Evolutionary conservation across 2,113 vertebrate species (phyloP), one percentile per base, ranked within the genome.

Genomic region (Mus musculus): DNA sequence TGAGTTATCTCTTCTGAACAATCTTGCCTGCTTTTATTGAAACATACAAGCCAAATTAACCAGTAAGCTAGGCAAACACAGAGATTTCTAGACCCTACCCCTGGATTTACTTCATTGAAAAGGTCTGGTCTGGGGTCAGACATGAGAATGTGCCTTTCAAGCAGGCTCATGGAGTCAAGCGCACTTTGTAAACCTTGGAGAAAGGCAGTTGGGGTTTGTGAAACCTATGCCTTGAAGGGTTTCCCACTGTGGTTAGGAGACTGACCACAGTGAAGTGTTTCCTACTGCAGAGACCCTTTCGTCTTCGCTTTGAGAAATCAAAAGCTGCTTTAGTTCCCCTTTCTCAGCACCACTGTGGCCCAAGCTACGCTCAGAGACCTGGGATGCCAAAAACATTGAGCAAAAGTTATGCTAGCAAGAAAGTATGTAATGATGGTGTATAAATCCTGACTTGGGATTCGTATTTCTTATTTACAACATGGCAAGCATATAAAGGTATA

Each of bases 381-480:
- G 92, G 93, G 22, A 81, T 77, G 89, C 69, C 56, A 28, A 56
- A 86, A 96, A 91, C 76, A 80, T n/a, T 89, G 95, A 91, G 94
- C 52, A 92, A 71, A 71, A 96, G 72, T 94, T 95, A 97, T 72
- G 36, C 30, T 93, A 72, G 91, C 39, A 93, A 49, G 56, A 82
- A 30, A 88, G 36, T 54, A 9, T 71, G 28, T 16, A 63, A 52
- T 94, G 90, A 69, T 91, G 82, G 94, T 69, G 93, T 81, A 49
- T 92, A 84, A 12, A 89, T 69, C 59, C 77, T 30, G 14, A 97
- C 56, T 52, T 97, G 33, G 56, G 13, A 95, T 87, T 97, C 95
- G 72, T 39, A 90, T 95, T 90, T 97, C 88, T 96, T 94, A 86
- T 85, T n/a, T 52, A 95, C 46, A 89, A 97, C 95, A 96, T 95